Base-by-base conservation (phyloP, 2,113 vertebrate genomes). In the Cebus imitator region DNA sequence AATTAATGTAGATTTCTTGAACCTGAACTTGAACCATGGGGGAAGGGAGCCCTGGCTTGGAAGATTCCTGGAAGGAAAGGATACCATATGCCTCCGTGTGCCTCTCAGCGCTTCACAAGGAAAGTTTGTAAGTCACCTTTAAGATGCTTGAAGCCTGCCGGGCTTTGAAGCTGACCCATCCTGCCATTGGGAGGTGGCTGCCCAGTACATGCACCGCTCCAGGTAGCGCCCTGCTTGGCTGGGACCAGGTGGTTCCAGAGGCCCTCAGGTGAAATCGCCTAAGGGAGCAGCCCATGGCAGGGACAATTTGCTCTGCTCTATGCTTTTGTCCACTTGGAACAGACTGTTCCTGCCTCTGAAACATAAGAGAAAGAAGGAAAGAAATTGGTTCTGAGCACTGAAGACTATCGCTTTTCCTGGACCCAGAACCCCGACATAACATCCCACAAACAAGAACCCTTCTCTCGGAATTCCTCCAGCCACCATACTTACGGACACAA, bases 1-100 rank as follows among this genome's bases (percentile, higher is more conserved):
- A 83, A 58, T 88, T 78, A 92, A 45, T 32, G 27, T 64, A 64
- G 61, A 66, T 83, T 95, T 93, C 68, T 91, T 83, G 48, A 96
- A 79, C 52, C 83, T 88, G 79, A 90, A 81, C 52, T 52, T 64
- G 61, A 64, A 64, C 27, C 27, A 5, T 2, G 11, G 5, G 25
- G 27, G 11, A 64, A 64, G 61, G 18, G 32, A 45, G n/a, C 58
- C 55, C 68, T 17, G 0, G 8, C 70, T 64, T 35, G 80, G 89
- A 64, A 37, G 37, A n/a, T 35, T 17, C 10, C 73, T 32, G 25
- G n/a, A 87, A 96, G 50, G 21, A 83, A 52, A 96, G 25, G 43
- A 17, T 27, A 50, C 21, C 57, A 5, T 18, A 21, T n/a, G 48
- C 57, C 64, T 75, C 25, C 72, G 57, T 73, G 8, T 48, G 64